A percentile compares a stretch with the other conserved stretches of the same genome.
Conservation (phyloP, 2,797 vertebrate species). For the Gobio occitaniae region DNA sequence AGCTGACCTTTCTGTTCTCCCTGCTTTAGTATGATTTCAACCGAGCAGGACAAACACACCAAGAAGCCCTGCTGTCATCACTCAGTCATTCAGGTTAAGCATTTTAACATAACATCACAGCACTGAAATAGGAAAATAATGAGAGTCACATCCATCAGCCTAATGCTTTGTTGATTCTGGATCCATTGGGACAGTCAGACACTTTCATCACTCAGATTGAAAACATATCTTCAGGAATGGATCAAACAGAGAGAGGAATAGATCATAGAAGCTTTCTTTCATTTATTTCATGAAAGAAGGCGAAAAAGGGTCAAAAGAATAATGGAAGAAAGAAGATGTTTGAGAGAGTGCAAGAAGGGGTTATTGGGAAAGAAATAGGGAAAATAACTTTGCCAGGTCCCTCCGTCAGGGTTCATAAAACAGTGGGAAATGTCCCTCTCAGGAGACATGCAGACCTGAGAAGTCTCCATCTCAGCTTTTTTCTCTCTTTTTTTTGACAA, state of each 20-base stretch:
- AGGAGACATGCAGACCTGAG: constrained; percentile 16
- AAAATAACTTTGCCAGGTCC: constrained; percentile 12
- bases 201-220: constrained; percentile 35
- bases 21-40: constrained; percentile 31
- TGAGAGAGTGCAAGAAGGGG: not conserved
- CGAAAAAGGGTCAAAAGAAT: not conserved
- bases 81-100: constrained; percentile 36
- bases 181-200: constrained; percentile 13
- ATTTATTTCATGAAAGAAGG: constrained; percentile 16
- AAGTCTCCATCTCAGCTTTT: constrained; percentile 41
- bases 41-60: constrained; percentile 23
- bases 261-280: constrained; percentile 16
- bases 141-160: constrained; percentile 35
- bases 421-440: constrained; percentile 39
- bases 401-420: constrained; percentile 20
- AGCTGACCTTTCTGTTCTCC: constrained; percentile 15
- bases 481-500: constrained; percentile 26
- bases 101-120: constrained; percentile 36
- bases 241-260: constrained; percentile 34
- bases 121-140: constrained; percentile 33
- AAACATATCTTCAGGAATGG: constrained; percentile 23
- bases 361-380: not conserved
- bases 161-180: constrained; percentile 39
- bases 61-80: constrained; percentile 28
- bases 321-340: constrained; percentile 20